Base-by-base conservation (phyloP, 1,140 invertebrate species). In the Probaryconus sp. region DNA sequence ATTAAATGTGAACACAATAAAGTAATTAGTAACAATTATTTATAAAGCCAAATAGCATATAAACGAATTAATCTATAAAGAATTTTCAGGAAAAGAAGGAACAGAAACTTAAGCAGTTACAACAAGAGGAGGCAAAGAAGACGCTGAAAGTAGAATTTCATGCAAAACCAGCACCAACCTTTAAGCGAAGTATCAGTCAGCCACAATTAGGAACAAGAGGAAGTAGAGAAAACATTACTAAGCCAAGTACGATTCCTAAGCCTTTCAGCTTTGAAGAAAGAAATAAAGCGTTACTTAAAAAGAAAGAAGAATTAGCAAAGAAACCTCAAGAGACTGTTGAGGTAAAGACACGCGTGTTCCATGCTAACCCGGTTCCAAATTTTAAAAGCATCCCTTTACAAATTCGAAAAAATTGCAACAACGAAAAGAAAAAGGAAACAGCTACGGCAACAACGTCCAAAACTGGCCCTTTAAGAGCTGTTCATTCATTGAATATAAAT, bases 241-340 rank as follows among this genome's bases (percentile, higher is more conserved):
- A 77, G 35, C 14, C 47, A 33, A 64, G 47, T 20, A 71, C 81
- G 0, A 42, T 73, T 0, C 42, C 74, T 0, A 58, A 77, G 16
- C 88, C 90, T 5, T 91, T 91, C 45, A 89, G 87, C 28, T 91
- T 92, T 69, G 90, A 91, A 33, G 55, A 87, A 6, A 80, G 89
- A 0, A 82, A 90, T 45, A 89, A 88, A 63, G 43, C 79, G 28
- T 42, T 82, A 13, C 48, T 83, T 0, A 83, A 85, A 6, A 87
- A 85, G 37, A 90, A 89, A 68, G 88, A 91, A 67, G 83, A 90
- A 56, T 84, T 88, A 43, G 80, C 89, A 0, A 87, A 89, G 26
- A 86, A 89, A 72, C 83, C 88, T 60, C 61, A 86, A 0, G 75
- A 86, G n/a, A n/a, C n/a, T 2, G 80, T 87, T 30, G 81, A 88